phyloP scores from a whole-genome alignment of 2,888 invertebrate species.

The Fragum fragum region DNA sequence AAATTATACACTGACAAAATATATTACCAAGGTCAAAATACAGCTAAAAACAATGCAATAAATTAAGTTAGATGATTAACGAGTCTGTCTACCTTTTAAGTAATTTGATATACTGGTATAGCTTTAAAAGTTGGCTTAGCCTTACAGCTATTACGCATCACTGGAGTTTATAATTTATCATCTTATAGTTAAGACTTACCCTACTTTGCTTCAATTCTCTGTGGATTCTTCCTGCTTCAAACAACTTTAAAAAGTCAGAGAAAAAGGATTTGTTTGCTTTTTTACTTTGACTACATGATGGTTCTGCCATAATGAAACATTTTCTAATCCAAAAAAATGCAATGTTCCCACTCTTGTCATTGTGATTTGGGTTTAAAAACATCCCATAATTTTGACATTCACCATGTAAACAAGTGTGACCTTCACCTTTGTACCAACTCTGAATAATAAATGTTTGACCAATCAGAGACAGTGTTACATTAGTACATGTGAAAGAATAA shows the following conservation, averaged over 20 bases:
- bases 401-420: conserved; percentile 59
- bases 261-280: conserved; percentile 12
- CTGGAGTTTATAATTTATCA: background rate
- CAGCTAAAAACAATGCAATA: background rate
- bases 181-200: conserved; percentile 1
- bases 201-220: conserved; percentile 20
- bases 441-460: conserved; percentile 44
- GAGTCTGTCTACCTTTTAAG: background rate
- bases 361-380: conserved; percentile 20
- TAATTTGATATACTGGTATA: background rate
- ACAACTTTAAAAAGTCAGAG: conserved; percentile 20
- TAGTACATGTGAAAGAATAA: conserved; percentile 27
- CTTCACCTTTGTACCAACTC: conserved; percentile 63
- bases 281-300: conserved; percentile 22
- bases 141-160: background rate
- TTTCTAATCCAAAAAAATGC: background rate
- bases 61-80: background rate
- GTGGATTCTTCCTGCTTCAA: conserved; percentile 25
- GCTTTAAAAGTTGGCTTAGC: background rate
- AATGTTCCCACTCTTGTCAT: background rate
- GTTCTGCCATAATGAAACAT: conserved; percentile 22
- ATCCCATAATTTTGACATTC: conserved; percentile 57
- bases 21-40: background rate
- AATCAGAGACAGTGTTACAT: conserved; percentile 48
- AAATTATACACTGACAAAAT: background rate